Base-by-base conservation (phyloP, 2,113 vertebrate genomes). In the Chionomys nivalis region DNA sequence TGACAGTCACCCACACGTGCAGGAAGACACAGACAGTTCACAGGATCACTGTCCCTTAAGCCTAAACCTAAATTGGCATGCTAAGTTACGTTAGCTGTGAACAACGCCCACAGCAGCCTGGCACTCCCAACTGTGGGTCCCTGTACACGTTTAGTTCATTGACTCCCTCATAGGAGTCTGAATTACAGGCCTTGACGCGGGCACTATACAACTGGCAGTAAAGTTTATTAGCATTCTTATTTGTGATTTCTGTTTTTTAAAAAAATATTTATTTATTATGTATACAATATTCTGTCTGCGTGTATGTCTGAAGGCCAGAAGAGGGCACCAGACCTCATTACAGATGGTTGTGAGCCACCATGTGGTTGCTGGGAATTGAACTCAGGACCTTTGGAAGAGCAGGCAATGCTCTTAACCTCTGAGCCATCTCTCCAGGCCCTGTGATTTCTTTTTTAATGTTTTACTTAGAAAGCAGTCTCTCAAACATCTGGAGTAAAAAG, bases 1-100 rank as follows among this genome's bases (percentile, higher is more conserved):
- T 77, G 93, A 66, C 77, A 72, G 28, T 68, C 55, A 42, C 65
- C 52, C 95, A 96, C 89, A 90, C 94, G 89, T 77, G 88, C 58
- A 77, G 44, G 44, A 61, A 72, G 65, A 87, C 44, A 66, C 49
- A 61, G n/a, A 58, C n/a, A 72, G n/a, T 39, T 61, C 0, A 7
- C 23, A 44, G 47, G 52, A 86, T 83, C 49, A 19, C 19, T 36
- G 52, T 55, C 28, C 49, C 85, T 47, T 87, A 0, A 31, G 61
- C 65, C 76, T 61, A 79, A 72, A 55, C 70, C 76, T 61, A 79
- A 76, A 23, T 28, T 12, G 13, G 36, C 14, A 39, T 21, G 1
- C 55, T 83, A 49, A 47, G 42, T 55, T 55, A 44, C 14, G 73
- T 79, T 58, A 42, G 63, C 36, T 73, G 72, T 39, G 1, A 63